Percentiles rank a stretch among this genome's conserved stretches.
Conservation (phyloP, 1,140 invertebrate species). For the Drosophila pseudoananassae region DNA sequence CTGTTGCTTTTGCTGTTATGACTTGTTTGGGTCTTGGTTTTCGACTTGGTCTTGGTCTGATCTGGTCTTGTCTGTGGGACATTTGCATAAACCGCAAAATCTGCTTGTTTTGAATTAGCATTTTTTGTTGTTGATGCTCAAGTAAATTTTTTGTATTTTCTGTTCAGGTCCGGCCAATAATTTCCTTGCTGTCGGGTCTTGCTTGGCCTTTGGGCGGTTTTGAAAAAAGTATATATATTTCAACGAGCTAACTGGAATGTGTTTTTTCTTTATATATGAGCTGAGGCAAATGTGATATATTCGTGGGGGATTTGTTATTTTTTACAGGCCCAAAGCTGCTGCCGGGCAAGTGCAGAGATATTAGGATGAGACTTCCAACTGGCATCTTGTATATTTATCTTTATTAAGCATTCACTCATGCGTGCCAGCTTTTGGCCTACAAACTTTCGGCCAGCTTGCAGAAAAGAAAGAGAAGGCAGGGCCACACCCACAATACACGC, state of each 20-base stretch:
- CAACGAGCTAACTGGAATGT: conserved; percentile 29
- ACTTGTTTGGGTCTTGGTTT: conserved; percentile 47
- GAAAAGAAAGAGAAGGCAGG: conserved; percentile 24
- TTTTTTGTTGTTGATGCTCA: conserved; percentile 50
- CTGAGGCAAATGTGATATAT: conserved; percentile 42
- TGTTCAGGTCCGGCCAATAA: conserved; percentile 54
- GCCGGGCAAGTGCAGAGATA: conserved; percentile 38
- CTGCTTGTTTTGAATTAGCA: conserved; percentile 80
- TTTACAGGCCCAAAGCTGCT: conserved; percentile 19
- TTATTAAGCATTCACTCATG: conserved; percentile 79
- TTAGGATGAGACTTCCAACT: conserved; percentile 11
- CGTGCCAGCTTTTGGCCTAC: conserved; percentile 40
- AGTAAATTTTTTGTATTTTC: conserved; percentile 10
- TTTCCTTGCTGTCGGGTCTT: conserved; percentile 38
- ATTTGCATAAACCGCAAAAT: conserved; percentile 82
- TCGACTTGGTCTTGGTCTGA: too few relatives aligned
- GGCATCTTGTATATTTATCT: conserved; percentile 67
- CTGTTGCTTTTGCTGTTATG: conserved; percentile 48
- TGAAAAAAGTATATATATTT: conserved; percentile 16
- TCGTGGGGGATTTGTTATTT: conserved; percentile 33
- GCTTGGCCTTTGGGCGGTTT: conserved; percentile 46
- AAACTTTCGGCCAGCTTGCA: conserved; percentile 70
- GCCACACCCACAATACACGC: conserved; percentile 23
- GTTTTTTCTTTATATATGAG: conserved; percentile 28
- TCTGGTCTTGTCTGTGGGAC: conserved; percentile 29